phyloP scores from a whole-genome alignment of 2,888 invertebrate genomes.

The Epirrhoe alternata region DNA sequence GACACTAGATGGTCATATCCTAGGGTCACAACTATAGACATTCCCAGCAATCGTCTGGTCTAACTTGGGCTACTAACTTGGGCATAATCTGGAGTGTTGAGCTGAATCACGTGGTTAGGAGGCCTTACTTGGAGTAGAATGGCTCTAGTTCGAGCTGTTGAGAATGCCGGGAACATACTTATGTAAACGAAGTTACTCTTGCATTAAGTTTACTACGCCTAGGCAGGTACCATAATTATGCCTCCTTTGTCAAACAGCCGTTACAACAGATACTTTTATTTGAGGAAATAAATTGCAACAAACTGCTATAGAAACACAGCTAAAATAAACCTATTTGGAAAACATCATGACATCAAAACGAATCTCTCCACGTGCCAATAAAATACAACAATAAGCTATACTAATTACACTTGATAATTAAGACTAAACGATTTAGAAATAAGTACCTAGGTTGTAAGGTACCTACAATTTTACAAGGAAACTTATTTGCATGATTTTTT shows the following conservation, averaged over 20 bases:
- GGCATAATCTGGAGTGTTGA: constrained; percentile 53
- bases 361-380: constrained; percentile 64
- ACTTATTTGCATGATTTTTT: no score
- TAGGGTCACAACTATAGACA: constrained; percentile 21
- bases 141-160: constrained; percentile 5
- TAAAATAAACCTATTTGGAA: constrained; percentile 55
- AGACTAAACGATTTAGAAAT: constrained; percentile 14
- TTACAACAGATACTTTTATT: neutral
- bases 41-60: constrained; percentile 52
- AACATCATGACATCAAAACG: constrained; percentile 57
- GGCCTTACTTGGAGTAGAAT: constrained; percentile 24
- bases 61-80: constrained; percentile 51
- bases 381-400: constrained; percentile 46
- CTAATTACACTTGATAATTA: no score
- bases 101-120: constrained; percentile 57
- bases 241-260: no score
- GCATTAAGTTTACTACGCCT: no score
- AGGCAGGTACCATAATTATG: no score
- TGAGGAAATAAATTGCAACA: constrained; percentile 36
- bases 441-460: no score
- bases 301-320: constrained; percentile 15
- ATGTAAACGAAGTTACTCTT: neutral
- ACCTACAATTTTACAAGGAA: no score
- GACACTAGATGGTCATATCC: constrained; percentile 2
- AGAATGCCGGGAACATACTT: neutral